Percentiles rank a stretch among this genome's conserved stretches.
phyloP scores from a whole-genome alignment of 2,888 invertebrate genomes.

The Drosophila engyochracea region DNA sequence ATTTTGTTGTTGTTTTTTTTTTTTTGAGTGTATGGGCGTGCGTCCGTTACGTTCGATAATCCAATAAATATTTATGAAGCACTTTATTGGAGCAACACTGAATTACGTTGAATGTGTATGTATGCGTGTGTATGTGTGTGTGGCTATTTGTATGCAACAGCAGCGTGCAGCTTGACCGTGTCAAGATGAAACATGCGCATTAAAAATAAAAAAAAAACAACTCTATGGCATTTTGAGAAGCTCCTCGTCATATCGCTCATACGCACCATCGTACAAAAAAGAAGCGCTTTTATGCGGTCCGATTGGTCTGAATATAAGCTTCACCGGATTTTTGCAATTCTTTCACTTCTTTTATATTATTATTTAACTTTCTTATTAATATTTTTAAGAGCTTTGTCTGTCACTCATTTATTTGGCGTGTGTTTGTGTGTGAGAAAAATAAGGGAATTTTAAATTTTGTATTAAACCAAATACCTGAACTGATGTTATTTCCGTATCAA shows the following conservation, averaged over 20 bases:
- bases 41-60: conserved; percentile 71
- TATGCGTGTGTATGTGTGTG: conserved; percentile 10
- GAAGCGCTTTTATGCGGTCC: conserved; percentile 65
- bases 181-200: conserved; percentile 45
- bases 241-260: conserved; percentile 52
- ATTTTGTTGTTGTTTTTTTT: conserved; percentile 4
- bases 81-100: conserved; percentile 82
- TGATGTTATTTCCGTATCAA: neutral
- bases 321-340: conserved; percentile 18
- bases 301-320: conserved; percentile 40
- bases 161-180: conserved; percentile 43
- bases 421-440: neutral
- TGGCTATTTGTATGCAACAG: conserved; percentile 29
- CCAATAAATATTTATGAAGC: conserved; percentile 83
- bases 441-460: neutral
- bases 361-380: conserved; percentile 35
- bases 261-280: conserved; percentile 55
- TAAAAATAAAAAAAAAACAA: conserved; percentile 14
- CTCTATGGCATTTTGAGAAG: conserved; percentile 50
- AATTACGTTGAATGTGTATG: conserved; percentile 72
- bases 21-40: conserved; percentile 35
- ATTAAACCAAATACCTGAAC: neutral
- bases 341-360: conserved; percentile 1
- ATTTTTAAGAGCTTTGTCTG: conserved; percentile 54
- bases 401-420: conserved; percentile 49